Base-by-base conservation (phyloP, 2,888 invertebrate genomes). In the Agriopis aurantiaria region DNA sequence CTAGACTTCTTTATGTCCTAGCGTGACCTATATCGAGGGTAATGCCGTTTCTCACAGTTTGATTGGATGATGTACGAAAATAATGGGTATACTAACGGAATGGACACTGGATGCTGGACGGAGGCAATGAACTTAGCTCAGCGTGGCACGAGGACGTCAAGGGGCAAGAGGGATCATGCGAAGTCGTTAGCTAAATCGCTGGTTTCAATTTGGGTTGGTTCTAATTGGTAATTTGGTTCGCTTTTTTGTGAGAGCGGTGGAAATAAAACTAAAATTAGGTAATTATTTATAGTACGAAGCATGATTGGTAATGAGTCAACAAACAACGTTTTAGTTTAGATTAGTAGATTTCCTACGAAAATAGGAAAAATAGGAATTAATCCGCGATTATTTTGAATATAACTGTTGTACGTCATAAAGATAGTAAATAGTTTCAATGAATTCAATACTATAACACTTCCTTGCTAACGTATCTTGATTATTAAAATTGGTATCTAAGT, bases 1-100 rank as follows among this genome's bases (percentile, higher is more conserved):
- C n/a, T n/a, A 23, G 58, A 63, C 66, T 62, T 62, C 58, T 70
- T 62, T 62, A 66, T 66, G 62, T 66, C 66, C 63, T 63, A 46
- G 59, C 51, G 23, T 61, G 65, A 56, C 62, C 66, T 63, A 66
- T 66, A 59, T 53, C 49, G 66, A 49, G 70, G 61, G 43, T 43
- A 66, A 46, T 45, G 58, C 45, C 65, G 41, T 58, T 66, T 62
- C 58, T 65, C 56, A 64, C 17, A 17, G 48, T 23, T 48, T 66
- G 48, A 66, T 70, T 70, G 70, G 41, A 53, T 14, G 48, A 14
- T 49, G 63, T 40, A 49, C 41, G 57, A 69, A 69, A 69, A 66
- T 66, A 62, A 65, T 60, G 5, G 5, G 33, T 33, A 8, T 59
- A 63, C 48, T 65, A 56, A 69, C 69, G 58, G 69, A 56, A 53